These are phyloP conservation scores for Ips nitidus DNA, from an alignment of 1,140 invertebrate genomes.

Conservation along the genomic window DNA sequence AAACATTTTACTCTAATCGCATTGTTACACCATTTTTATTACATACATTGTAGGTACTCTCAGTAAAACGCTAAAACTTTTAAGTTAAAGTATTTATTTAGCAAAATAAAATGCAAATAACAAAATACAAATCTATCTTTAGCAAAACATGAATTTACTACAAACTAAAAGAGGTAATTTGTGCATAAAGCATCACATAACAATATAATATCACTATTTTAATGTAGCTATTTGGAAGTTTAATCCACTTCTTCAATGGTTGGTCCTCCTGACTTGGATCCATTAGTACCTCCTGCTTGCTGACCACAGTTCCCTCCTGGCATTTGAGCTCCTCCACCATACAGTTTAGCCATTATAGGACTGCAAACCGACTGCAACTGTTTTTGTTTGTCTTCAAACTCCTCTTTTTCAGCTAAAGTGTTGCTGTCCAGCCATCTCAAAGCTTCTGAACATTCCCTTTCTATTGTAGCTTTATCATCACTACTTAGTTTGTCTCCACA, in stretches of 20 bases:
- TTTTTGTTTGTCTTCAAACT: constrained; percentile 40
- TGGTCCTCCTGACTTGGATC: background rate
- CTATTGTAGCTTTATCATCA: constrained; percentile 50
- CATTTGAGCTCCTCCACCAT: constrained; percentile 20
- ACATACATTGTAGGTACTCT: too few relatives aligned
- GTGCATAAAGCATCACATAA: too few relatives aligned
- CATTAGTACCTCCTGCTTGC: constrained; percentile 44
- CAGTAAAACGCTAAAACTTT: too few relatives aligned
- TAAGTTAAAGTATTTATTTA: too few relatives aligned
- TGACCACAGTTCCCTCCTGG: constrained; percentile 45
- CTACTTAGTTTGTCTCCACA: constrained; percentile 37
- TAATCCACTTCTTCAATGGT: constrained; percentile 4
- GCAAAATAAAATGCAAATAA: too few relatives aligned
- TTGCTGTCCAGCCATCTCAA: constrained; percentile 46
- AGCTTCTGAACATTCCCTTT: constrained; percentile 54
- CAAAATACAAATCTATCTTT: too few relatives aligned
- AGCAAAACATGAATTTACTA: too few relatives aligned
- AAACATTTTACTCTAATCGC: too few relatives aligned
- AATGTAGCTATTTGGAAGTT: background rate
- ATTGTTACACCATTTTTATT: too few relatives aligned
- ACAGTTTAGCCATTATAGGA: constrained; percentile 56
- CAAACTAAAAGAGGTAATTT: too few relatives aligned
- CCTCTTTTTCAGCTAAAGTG: too few relatives aligned
- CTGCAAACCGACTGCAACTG: constrained; percentile 54
- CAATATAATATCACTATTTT: too few relatives aligned